Conservation (phyloP, 2,888 invertebrate genomes). For the Hermaeophaga mercurialis region DNA sequence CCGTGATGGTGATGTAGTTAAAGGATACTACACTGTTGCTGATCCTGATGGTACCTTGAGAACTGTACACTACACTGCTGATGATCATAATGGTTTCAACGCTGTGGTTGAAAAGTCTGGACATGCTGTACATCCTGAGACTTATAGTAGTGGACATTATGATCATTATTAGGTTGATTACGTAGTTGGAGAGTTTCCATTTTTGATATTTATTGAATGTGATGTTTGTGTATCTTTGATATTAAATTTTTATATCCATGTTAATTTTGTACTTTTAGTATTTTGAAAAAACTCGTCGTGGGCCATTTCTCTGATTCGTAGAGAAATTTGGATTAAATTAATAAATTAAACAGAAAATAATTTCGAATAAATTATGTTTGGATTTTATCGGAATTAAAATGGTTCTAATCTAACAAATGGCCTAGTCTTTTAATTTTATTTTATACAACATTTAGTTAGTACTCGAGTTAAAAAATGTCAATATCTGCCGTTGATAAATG, state of each 20-base stretch:
- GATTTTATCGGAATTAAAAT: no score
- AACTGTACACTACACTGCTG: constrained; percentile 63
- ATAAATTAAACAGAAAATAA: no score
- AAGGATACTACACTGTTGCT: constrained; percentile 59
- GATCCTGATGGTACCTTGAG: constrained; percentile 63
- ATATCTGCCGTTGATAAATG: no score
- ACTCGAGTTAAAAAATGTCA: no score
- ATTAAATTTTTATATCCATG: constrained; percentile 13
- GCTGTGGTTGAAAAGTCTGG: constrained; percentile 53
- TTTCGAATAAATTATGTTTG: no score
- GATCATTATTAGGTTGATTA: neutral
- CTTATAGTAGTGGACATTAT: constrained; percentile 20
- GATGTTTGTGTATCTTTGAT: constrained; percentile 14
- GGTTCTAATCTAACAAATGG: no score
- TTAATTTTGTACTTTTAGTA: no score
- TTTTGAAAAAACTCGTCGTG: no score
- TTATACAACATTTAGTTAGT: no score
- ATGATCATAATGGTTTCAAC: constrained; percentile 61
- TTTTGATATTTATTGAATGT: constrained; percentile 15
- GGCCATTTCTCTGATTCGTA: no score
- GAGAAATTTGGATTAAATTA: no score
- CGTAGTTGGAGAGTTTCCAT: neutral
- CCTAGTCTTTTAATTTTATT: no score
- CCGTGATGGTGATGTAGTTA: constrained; percentile 61
- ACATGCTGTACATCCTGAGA: constrained; percentile 57